phyloP scores from a whole-genome alignment of 2,888 invertebrate genomes.

The Ernsta delagoae region DNA sequence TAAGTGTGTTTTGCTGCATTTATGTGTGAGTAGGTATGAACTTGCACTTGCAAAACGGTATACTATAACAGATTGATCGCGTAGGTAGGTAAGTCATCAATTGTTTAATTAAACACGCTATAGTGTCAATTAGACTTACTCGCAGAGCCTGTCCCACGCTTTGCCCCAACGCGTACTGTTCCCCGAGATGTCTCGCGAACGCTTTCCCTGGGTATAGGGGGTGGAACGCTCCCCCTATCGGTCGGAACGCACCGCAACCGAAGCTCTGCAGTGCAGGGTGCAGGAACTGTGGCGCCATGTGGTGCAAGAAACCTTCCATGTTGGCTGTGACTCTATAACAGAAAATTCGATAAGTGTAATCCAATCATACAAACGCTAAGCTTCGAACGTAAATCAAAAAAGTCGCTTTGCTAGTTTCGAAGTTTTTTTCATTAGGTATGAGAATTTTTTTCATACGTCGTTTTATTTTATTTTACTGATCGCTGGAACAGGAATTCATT shows the following conservation, averaged over 20 bases:
- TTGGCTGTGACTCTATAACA: constrained; percentile 49
- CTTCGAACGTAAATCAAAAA: neutral
- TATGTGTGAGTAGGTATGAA: too few relatives aligned
- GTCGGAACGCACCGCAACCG: constrained; percentile 80
- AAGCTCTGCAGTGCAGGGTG: constrained; percentile 82
- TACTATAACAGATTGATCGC: too few relatives aligned
- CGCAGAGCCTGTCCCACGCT: constrained; percentile 78
- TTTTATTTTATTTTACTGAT: too few relatives aligned
- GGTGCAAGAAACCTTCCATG: constrained; percentile 83
- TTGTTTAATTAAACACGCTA: too few relatives aligned
- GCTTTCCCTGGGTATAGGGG: constrained; percentile 81
- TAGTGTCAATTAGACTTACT: constrained; percentile 50
- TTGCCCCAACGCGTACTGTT: constrained; percentile 79
- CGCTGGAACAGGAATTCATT: too few relatives aligned
- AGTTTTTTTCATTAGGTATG: too few relatives aligned
- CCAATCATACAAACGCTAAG: neutral
- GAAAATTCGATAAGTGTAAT: neutral
- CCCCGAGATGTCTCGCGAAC: constrained; percentile 78
- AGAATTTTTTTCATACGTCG: too few relatives aligned
- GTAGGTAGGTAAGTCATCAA: too few relatives aligned
- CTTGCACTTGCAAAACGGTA: too few relatives aligned
- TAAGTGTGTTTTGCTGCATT: too few relatives aligned
- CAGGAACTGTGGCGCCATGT: constrained; percentile 82
- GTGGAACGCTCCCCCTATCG: constrained; percentile 81
- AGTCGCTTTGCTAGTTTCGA: neutral